Evolutionary conservation across 1,140 invertebrate genomes (phyloP), one percentile per base, ranked within the genome.

Genomic region (Ditylenchus dipsaci): DNA sequence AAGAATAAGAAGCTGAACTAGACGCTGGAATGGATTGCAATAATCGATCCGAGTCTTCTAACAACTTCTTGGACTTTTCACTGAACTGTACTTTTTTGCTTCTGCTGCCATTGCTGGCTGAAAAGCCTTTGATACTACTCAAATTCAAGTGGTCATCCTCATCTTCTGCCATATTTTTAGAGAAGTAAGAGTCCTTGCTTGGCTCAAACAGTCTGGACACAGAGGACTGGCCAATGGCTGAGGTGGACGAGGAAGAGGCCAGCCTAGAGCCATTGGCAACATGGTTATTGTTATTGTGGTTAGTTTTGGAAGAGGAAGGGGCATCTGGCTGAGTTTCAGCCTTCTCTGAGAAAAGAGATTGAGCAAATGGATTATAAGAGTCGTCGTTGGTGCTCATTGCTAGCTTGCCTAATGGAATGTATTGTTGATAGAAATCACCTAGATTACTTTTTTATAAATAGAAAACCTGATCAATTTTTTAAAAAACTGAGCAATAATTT

Each of bases 71-170:
- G 0, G 73, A 76, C 27, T 74, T 47, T 13, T 70, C 29, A 30
- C 73, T 74, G 26, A 74, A 69, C 59, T 71, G 45, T n/a, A 73
- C 43, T 19, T 53, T 65, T 29, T 38, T 23, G 72, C 27, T 43
- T 9, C 53, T 23, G 53, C 3, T 23, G 53, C 53, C 29, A 23
- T 23, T 23, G 53, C 53, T 56, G 17, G 38, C 38, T 29, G n/a
- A 8, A 13, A 5, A n/a, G 8, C 13, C 38, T 43, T 43, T 43
- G 19, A 61, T 61, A 3, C 19, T n/a, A 30, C 21, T 61, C 38
- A 43, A 61, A 29, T 61, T n/a, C 26, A 61, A 29, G 1, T 13
- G 17, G 26, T 30, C 29, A 19, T 30, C 27, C 19, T 30, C 59
- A 27, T 61, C 59, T 19, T 30, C 19, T 5, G 27, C 38, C 29